Percentiles rank a stretch among this genome's conserved stretches.
Evolutionary conservation across 2,888 invertebrate genomes (phyloP).

Genomic region (Mesoligia furuncula): DNA sequence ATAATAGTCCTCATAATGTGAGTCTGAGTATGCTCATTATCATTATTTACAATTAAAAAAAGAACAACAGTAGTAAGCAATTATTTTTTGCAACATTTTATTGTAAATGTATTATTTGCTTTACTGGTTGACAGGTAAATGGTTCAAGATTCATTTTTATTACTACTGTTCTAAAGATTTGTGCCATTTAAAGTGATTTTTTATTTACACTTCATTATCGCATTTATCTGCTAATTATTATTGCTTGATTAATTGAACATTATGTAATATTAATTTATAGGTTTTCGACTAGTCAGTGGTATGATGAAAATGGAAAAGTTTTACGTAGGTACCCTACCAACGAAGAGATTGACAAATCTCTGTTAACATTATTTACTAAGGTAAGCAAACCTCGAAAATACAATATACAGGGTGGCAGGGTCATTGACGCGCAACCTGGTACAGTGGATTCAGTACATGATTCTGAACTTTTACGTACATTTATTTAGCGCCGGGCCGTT

Average conservation of each 20-base stretch:
- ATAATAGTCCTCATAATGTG: constrained; percentile 12
- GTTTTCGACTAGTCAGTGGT: constrained; percentile 95
- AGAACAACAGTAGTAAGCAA: constrained; percentile 5
- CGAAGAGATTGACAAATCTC: constrained; percentile 87
- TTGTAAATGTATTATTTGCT: constrained; percentile 13
- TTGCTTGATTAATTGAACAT: not conserved
- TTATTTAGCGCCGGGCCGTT: too few relatives aligned
- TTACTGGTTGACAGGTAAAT: constrained; percentile 19
- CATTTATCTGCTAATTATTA: constrained; percentile 11
- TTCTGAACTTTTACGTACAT: too few relatives aligned
- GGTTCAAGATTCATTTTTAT: constrained; percentile 28
- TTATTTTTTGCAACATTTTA: constrained; percentile 12
- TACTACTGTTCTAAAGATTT: constrained; percentile 20
- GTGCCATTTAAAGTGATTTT: constrained; percentile 26
- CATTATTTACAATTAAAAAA: not conserved
- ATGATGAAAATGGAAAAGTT: constrained; percentile 94
- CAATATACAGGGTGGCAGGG: not conserved
- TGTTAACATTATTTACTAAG: constrained; percentile 84
- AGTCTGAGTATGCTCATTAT: constrained; percentile 14
- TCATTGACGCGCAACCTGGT: not conserved
- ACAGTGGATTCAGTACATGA: too few relatives aligned
- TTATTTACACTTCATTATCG: constrained; percentile 9
- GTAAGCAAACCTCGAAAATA: constrained; percentile 67
- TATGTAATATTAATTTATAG: constrained; percentile 80
- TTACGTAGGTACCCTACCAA: constrained; percentile 90